These are phyloP conservation scores for Drosophila hydei DNA, from an alignment of 1,140 invertebrate genomes.

Conservation along the genomic window DNA sequence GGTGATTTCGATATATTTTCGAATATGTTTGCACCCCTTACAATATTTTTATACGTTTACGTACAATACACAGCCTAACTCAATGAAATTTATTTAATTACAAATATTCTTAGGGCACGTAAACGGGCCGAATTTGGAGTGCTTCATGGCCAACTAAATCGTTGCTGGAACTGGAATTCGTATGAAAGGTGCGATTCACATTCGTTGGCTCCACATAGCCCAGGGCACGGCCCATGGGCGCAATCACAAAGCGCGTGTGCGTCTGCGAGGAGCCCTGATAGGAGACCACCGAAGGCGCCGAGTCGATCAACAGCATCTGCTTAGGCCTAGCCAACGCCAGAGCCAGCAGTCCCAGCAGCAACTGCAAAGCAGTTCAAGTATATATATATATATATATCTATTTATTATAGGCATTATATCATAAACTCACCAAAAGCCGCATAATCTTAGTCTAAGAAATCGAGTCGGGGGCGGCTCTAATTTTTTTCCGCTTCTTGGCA, in stretches of 20 bases:
- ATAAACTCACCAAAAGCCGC: constrained; percentile 64
- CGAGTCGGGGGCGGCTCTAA: neutral
- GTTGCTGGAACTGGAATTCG: constrained; percentile 33
- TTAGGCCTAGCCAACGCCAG: constrained; percentile 37
- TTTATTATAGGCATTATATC: neutral
- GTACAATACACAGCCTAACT: constrained; percentile 26
- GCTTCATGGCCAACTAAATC: constrained; percentile 46
- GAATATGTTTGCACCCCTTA: neutral
- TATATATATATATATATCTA: neutral
- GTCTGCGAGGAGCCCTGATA: constrained; percentile 77
- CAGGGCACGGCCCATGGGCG: constrained; percentile 72
- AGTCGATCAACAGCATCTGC: constrained; percentile 64
- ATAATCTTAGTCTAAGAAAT: constrained; percentile 26
- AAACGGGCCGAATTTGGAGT: constrained; percentile 68
- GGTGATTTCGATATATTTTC: neutral
- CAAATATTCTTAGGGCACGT: constrained; percentile 54
- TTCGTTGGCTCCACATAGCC: constrained; percentile 79
- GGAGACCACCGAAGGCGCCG: constrained; percentile 76
- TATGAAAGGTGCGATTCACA: constrained; percentile 71
- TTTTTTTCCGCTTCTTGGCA: neutral
- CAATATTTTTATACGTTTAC: neutral
- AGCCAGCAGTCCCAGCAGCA: constrained; percentile 12
- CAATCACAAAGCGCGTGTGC: constrained; percentile 74
- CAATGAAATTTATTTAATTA: neutral
- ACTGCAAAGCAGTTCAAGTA: constrained; percentile 6